Evolutionary conservation across 53 echinoderm and acorn worm genomes (phyloP), one percentile per base, ranked within the genome.

Genomic region (Holothuria leucospilota): DNA sequence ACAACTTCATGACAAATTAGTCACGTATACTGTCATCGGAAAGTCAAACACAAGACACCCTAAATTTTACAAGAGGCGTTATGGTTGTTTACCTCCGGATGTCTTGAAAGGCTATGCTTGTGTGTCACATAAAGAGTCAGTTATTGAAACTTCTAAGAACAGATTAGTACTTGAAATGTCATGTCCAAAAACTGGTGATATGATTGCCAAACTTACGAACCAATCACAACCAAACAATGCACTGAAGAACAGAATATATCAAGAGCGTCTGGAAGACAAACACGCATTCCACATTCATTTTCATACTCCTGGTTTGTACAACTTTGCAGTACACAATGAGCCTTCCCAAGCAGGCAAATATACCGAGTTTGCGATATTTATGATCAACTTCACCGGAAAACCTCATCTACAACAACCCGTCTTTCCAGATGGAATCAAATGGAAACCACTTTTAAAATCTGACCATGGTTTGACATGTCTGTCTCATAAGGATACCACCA

Each of bases 341-440:
- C 75, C 75, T 0, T 56, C 56, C 4, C 26, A 20, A 15, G 49
- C 75, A 25, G 75, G 51, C 10, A 26, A 25, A 13, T 75, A 72
- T 20, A 72, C 72, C 20, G 13, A 75, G 51, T 75, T 75, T 49
- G 75, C 75, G 5, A 41, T 75, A 52, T 75, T 75, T 21, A 49
- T 75, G 51, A 75, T 75, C 51, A 24, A 75, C 41, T 75, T 25
- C 8, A 75, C 75, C 21, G 75, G 75, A 52, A 25, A 51, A 4
- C 2, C 53, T 20, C 13, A 49, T 52, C 49, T 26, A 20, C 56
- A 56, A 56, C 20, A 49, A n/a, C 26, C 75, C 1, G 53, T 75
- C 13, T 75, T 75, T 24, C 75, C 75, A 13, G 75, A 75, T 9
- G 75, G 75, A 49, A 75, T 75, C 49, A 75, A 75, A 75, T 75